Conservation (phyloP, 2,888 invertebrate species). For the Falcaria lacertinaria region DNA sequence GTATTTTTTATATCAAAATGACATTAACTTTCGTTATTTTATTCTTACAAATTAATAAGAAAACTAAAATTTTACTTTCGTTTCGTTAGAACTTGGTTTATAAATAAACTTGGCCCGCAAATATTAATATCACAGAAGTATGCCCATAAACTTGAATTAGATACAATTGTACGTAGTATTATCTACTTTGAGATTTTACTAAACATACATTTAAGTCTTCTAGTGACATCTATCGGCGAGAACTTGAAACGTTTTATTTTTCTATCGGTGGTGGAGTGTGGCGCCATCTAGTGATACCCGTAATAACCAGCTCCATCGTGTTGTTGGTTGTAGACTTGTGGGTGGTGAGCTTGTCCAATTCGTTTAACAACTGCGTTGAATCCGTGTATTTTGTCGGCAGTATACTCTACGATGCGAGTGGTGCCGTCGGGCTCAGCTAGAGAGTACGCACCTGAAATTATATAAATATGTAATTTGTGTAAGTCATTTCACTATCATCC, state of each 20-base stretch:
- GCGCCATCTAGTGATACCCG: constrained; percentile 65
- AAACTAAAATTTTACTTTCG: background rate
- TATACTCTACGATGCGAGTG: constrained; percentile 74
- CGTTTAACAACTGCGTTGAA: constrained; percentile 76
- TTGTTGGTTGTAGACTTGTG: constrained; percentile 56
- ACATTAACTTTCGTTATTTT: constrained; percentile 5
- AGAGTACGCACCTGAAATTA: constrained; percentile 66
- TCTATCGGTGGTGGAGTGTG: constrained; percentile 4
- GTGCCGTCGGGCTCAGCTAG: constrained; percentile 74
- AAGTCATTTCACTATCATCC: no score
- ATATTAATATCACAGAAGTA: constrained; percentile 47
- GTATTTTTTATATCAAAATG: constrained; percentile 35
- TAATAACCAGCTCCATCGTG: constrained; percentile 47
- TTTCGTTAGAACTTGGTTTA: background rate
- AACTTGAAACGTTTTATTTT: constrained; percentile 15
- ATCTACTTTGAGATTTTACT: no score
- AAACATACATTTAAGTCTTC: no score
- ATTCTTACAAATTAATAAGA: background rate
- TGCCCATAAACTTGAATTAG: background rate
- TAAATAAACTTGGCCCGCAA: background rate
- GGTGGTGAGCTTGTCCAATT: constrained; percentile 69
- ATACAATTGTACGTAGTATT: no score
- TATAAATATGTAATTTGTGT: no score
- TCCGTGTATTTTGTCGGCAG: constrained; percentile 71
- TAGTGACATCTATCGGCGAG: constrained; percentile 40